Percentiles rank a stretch among this genome's conserved stretches.
Evolutionary conservation across 2,888 invertebrate species (phyloP).

Genomic region (Melanophora roralis): DNA sequence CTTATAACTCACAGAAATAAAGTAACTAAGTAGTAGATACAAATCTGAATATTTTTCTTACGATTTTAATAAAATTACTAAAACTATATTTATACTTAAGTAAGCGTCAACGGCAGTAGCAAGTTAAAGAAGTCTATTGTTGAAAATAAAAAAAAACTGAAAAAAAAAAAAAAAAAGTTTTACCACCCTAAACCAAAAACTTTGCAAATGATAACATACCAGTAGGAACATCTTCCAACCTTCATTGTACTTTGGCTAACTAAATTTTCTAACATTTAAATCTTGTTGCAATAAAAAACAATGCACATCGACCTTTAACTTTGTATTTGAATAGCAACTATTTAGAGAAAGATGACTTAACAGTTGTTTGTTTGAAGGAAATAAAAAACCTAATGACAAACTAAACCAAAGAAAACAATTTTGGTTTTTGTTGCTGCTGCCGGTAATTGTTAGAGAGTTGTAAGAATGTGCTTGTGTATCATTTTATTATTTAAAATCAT

Average conservation of each 20-base stretch:
- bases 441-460: conserved; percentile 44
- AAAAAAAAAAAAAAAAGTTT: not conserved
- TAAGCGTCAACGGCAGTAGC: conserved; percentile 34
- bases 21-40: not conserved
- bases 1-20: conserved; percentile 1
- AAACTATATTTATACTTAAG: not conserved
- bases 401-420: no score
- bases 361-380: not conserved
- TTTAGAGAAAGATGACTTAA: conserved; percentile 7
- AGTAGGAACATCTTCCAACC: conserved; percentile 44
- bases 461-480: conserved; percentile 54
- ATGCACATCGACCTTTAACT: conserved; percentile 4
- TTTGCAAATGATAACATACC: conserved; percentile 27
- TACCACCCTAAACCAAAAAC: conserved; percentile 33
- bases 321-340: conserved; percentile 1
- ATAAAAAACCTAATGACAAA: conserved; percentile 14
- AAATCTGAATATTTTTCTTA: conserved; percentile 5
- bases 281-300: conserved; percentile 33
- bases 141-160: not conserved
- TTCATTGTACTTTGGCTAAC: conserved; percentile 5
- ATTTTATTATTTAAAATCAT: conserved; percentile 61
- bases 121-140: conserved; percentile 22
- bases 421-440: not conserved
- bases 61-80: not conserved
- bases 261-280: conserved; percentile 27